A percentile compares a stretch with the other conserved stretches of the same genome.
Evolutionary conservation across 2,888 invertebrate genomes (phyloP).

Genomic region (Drosophila subquinaria): DNA sequence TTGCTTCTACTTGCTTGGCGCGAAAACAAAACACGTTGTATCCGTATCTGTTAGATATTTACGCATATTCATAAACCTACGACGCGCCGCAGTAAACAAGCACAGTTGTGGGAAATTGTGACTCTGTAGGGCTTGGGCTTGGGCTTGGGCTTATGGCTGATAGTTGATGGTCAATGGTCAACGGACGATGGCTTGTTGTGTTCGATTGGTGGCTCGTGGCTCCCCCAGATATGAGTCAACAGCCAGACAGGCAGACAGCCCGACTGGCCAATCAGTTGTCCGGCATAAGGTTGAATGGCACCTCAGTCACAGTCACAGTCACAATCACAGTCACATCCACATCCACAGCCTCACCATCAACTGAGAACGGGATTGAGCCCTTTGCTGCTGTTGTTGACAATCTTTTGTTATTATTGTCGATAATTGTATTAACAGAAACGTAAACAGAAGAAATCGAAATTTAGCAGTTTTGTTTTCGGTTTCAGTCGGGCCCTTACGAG

Average conservation of each 20-base stretch:
- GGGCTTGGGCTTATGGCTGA: slow-evolving; percentile 13
- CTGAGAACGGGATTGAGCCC: slow-evolving; percentile 16
- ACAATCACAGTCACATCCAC: neutral
- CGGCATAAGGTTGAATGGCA: slow-evolving; percentile 65
- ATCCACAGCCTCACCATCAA: neutral
- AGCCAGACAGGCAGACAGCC: slow-evolving; percentile 1
- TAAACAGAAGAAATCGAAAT: slow-evolving; percentile 56
- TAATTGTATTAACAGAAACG: slow-evolving; percentile 26
- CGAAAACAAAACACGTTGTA: slow-evolving; percentile 53
- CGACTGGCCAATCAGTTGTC: slow-evolving; percentile 3
- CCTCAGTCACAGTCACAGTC: slow-evolving; percentile 6
- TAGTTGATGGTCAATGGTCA: neutral
- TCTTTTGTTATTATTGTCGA: slow-evolving; percentile 36
- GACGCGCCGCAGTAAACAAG: slow-evolving; percentile 37
- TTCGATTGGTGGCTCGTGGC: slow-evolving; percentile 3
- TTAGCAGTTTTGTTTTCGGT: slow-evolving; percentile 72
- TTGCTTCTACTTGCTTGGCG: slow-evolving; percentile 47
- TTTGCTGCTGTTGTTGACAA: slow-evolving; percentile 11
- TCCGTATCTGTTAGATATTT: slow-evolving; percentile 39
- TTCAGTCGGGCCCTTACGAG: slow-evolving; percentile 62
- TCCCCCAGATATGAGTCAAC: slow-evolving; percentile 60
- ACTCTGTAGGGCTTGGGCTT: slow-evolving; percentile 13
- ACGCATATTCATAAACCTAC: slow-evolving; percentile 16
- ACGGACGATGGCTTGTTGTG: neutral
- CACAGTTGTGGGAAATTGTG: slow-evolving; percentile 21